Conservation (phyloP, 2,113 vertebrate genomes). For the Pogonocichla stellata region DNA sequence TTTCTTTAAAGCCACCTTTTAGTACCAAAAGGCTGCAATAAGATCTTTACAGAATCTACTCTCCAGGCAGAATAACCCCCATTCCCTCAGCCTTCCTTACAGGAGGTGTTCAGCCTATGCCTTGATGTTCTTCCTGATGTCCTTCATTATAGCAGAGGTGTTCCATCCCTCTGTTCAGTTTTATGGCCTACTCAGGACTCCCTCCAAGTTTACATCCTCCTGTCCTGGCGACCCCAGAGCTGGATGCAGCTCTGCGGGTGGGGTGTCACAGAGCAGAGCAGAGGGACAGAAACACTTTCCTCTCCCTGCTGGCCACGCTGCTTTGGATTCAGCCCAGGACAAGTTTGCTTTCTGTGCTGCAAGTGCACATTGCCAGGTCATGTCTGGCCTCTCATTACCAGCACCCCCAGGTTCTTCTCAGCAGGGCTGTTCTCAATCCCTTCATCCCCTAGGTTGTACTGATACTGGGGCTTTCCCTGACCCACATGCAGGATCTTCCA, state of each 20-base stretch:
- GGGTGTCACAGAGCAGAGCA: not conserved
- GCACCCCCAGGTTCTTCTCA: fast-evolving
- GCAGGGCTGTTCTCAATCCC: not conserved
- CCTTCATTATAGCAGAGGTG: not conserved
- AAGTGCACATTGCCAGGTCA: fast-evolving
- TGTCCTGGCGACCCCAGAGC: not conserved
- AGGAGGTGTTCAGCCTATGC: not conserved
- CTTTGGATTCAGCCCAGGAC: not conserved
- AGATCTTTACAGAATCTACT: not conserved
- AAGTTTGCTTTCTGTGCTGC: not conserved
- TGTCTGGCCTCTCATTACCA: not conserved
- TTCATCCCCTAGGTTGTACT: not conserved
- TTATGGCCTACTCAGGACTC: not conserved
- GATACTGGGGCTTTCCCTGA: fast-evolving
- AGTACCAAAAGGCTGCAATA: not conserved
- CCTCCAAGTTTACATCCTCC: not conserved
- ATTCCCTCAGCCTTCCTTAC: not conserved
- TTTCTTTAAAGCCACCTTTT: not conserved
- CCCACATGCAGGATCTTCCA: not conserved
- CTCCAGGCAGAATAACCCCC: not conserved
- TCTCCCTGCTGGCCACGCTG: fast-evolving
- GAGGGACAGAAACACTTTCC: not conserved
- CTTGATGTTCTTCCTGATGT: not conserved
- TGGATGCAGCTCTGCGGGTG: not conserved
- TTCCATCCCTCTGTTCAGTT: not conserved